Base-by-base conservation (phyloP, 2,888 invertebrate genomes). In the Melieria picta region DNA sequence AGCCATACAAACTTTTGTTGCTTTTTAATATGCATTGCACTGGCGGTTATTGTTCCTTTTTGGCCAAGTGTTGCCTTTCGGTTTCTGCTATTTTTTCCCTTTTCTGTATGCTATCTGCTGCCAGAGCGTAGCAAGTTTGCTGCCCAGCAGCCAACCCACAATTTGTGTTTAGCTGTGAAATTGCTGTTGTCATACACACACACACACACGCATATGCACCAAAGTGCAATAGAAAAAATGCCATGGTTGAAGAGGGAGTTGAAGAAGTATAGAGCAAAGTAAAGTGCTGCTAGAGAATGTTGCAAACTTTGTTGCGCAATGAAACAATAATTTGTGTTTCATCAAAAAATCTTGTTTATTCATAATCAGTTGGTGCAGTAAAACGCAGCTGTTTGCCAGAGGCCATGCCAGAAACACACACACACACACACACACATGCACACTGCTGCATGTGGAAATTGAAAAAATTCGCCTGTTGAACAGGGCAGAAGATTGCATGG, bases 291-390 rank as follows among this genome's bases (percentile, higher is more conserved):
- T 46, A 45, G 47, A 67, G 67, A 57, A 48, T 61, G 65, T 52
- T 62, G 55, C 63, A 72, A 64, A 67, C 55, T 46, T 63, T 55
- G 52, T 63, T 55, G 52, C 69, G 48, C 48, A 64, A 55, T 67
- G 13, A 70, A 67, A 74, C 72, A 79, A 78, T 77, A 75, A 77
- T 79, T 77, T 76, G 74, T 69, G 77, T 77, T 80, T 69, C 71
- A 73, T 75, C 67, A 75, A 75, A 73, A 68, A 70, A 45, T 63
- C 67, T 81, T 81, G 82, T 81, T 80, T 81, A 81, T 81, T 81
- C 82, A 81, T 82, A 82, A 81, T 81, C 82, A 82, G 81, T 80
- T 82, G 80, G 79, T 80, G 80, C 81, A 79, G 74, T 77, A 76
- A 77, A 75, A 77, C 76, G 75, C 72, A 72, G 74, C 72, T 72